phyloP scores from a whole-genome alignment of 2,888 invertebrate genomes.

The Dynastes grantii region DNA sequence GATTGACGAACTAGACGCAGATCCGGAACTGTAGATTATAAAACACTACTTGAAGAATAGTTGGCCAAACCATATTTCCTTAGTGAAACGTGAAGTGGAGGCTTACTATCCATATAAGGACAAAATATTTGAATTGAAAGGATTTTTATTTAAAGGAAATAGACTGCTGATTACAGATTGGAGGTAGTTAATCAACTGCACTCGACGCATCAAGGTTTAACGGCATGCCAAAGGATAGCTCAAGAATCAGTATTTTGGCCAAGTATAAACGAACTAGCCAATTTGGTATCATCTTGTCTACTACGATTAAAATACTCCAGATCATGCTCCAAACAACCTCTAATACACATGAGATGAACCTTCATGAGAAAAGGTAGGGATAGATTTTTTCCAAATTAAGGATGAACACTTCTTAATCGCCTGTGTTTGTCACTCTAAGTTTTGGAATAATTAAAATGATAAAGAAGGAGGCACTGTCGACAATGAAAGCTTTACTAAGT shows the following conservation, averaged over 20 bases:
- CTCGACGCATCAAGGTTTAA: no score
- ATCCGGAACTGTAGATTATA: no score
- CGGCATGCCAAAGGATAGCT: no score
- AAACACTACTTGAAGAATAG: no score
- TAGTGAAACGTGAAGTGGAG: no score
- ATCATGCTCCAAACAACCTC: background rate
- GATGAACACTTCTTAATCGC: background rate
- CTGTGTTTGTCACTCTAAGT: constrained; percentile 1
- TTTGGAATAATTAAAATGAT: constrained; percentile 2
- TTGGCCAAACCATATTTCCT: no score
- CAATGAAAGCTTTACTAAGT: background rate
- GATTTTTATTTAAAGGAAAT: no score
- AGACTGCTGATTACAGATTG: no score
- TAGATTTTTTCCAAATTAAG: background rate
- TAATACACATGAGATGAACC: constrained; percentile 10
- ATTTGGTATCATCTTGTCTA: background rate
- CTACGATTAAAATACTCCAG: background rate
- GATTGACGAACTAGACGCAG: no score
- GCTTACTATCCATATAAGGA: no score
- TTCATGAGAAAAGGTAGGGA: background rate
- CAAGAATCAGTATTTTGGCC: background rate
- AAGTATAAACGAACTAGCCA: background rate
- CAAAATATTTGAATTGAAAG: no score
- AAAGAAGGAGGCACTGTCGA: background rate
- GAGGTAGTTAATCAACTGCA: no score